phyloP scores from a whole-genome alignment of 2,797 vertebrate species.

The Pseudochirops cupreus region DNA sequence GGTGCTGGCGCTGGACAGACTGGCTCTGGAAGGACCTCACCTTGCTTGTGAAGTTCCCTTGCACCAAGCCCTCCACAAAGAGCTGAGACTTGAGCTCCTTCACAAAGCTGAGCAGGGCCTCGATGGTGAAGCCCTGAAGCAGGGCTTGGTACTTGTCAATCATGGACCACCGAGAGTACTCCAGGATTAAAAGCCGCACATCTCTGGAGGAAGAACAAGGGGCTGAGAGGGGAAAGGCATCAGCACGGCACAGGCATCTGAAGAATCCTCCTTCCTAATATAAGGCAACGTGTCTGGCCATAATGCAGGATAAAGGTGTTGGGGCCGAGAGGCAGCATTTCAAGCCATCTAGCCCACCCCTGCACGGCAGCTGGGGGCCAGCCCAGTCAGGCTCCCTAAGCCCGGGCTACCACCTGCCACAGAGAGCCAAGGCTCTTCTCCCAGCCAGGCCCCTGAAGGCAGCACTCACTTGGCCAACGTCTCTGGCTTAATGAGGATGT shows the following conservation, averaged over 20 bases:
- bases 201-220: slow-evolving; percentile 86
- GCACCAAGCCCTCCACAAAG: slow-evolving; percentile 93
- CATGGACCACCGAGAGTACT: slow-evolving; percentile 94
- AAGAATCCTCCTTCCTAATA: not conserved
- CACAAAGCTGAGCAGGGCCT: slow-evolving; percentile 91
- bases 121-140: slow-evolving; percentile 89
- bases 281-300: no score
- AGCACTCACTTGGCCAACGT: slow-evolving; percentile 93
- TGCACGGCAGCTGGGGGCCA: not conserved
- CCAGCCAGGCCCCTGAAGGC: not conserved
- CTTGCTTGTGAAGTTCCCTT: slow-evolving; percentile 93
- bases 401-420: not conserved
- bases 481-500: slow-evolving; percentile 95
- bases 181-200: slow-evolving; percentile 92
- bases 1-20: no score
- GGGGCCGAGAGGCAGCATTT: no score
- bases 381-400: not conserved
- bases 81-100: slow-evolving; percentile 91
- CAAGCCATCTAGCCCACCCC: no score
- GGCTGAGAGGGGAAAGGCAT: not conserved
- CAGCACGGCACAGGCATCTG: not conserved
- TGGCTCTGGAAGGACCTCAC: slow-evolving; percentile 82
- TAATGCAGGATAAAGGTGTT: no score
- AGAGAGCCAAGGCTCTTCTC: no score
- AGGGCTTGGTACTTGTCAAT: slow-evolving; percentile 93